A percentile compares a stretch with the other conserved stretches of the same genome.
These are phyloP conservation scores for Drosophila ambigua DNA, from an alignment of 1,140 invertebrate genomes.

Conservation along the genomic window DNA sequence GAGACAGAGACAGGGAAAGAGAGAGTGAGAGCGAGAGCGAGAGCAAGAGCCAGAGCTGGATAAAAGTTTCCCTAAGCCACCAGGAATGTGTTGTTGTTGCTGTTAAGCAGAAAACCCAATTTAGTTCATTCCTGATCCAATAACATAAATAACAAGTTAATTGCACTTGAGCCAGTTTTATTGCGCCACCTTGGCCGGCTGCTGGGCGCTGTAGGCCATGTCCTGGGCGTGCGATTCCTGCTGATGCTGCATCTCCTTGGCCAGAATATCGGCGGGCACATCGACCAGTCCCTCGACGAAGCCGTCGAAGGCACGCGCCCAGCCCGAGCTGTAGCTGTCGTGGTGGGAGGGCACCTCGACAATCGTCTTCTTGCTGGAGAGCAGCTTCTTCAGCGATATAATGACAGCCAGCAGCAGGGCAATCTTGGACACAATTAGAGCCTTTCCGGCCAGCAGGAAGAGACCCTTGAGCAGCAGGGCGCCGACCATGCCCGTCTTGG, in stretches of 20 bases:
- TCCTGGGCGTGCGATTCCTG: slow-evolving; percentile 84
- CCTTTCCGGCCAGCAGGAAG: slow-evolving; percentile 92
- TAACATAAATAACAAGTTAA: slow-evolving; percentile 48
- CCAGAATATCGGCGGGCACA: slow-evolving; percentile 74
- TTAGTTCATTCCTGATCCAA: slow-evolving; percentile 52
- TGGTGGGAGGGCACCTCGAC: slow-evolving; percentile 88
- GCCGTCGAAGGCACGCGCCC: slow-evolving; percentile 86
- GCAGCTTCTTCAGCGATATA: slow-evolving; percentile 92
- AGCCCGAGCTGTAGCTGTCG: slow-evolving; percentile 86
- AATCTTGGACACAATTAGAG: slow-evolving; percentile 91
- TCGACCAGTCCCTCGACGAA: slow-evolving; percentile 82
- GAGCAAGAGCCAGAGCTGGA: slow-evolving; percentile 13
- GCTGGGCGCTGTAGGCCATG: slow-evolving; percentile 88
- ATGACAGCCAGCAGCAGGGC: slow-evolving; percentile 91
- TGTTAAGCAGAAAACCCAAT: slow-evolving; percentile 44
- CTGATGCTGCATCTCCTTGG: slow-evolving; percentile 69
- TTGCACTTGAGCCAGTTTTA: slow-evolving; percentile 42
- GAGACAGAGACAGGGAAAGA: slow-evolving; percentile 29
- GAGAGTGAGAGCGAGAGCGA: background rate
- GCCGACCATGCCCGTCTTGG: slow-evolving; percentile 91
- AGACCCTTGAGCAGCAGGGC: slow-evolving; percentile 91
- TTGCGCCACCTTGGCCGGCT: slow-evolving; percentile 55
- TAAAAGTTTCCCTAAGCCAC: slow-evolving; percentile 38
- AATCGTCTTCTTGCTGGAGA: slow-evolving; percentile 89
- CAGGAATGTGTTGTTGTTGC: slow-evolving; percentile 5